Base-by-base conservation (phyloP, 2,113 vertebrate genomes). In the Eurypyga helias region DNA sequence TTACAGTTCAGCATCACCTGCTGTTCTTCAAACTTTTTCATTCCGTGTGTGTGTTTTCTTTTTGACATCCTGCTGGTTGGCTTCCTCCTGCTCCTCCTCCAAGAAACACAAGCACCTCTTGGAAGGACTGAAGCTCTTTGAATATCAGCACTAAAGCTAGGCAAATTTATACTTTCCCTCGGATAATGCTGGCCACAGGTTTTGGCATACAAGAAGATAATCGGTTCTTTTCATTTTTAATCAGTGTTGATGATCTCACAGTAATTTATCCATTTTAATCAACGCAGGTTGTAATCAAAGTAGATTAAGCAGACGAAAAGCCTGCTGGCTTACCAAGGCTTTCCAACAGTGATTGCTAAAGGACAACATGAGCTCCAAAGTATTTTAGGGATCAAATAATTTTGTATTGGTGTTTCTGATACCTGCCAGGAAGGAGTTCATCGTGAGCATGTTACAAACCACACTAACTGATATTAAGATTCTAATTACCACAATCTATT, bases 181-280 rank as follows among this genome's bases (percentile, higher is more conserved):
- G 3, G 38, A 62, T 43, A 55, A 15, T 83, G 55, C 1, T 76
- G 33, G 81, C 38, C 69, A 55, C 25, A 70, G 71, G 51, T 48
- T 92, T 91, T 90, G 57, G 76, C 52, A 73, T 20, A 36, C 33
- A 67, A 62, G 51, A 58, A 58, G n/a, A 93, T 89, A 94, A 97
- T 76, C 52, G 43, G 67, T 64, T 90, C 41, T 69, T 71, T 72
- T 69, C 38, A 89, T 84, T 95, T 97, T 96, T 87, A 94, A 94
- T 96, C 93, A 91, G 60, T 81, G 69, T 48, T 69, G 81, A 90
- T 90, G 75, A 94, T 77, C 73, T 87, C 85, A 48, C 29, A 93
- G 92, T 67, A 91, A 88, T 96, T 90, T 76, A 90, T 78, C 78
- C 71, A 76, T 84, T 96, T 95, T 96, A 93, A 97, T 96, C 95